Evolutionary conservation across 2,113 vertebrate species (phyloP), one percentile per base, ranked within the genome.

Genomic region (Phainopepla nitens): DNA sequence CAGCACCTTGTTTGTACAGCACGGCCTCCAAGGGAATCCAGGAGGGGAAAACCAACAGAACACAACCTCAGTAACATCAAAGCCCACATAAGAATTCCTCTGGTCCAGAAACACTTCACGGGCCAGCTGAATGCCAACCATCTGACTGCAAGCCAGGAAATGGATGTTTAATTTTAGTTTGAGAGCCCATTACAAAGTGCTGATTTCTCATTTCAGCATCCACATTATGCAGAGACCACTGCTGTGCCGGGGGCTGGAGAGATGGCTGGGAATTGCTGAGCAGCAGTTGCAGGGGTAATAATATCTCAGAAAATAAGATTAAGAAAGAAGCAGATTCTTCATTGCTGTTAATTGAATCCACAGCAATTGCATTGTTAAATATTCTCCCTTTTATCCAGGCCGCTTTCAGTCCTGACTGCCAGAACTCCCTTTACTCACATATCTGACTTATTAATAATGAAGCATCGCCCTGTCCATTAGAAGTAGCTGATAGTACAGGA

Each of bases 131-230:
- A 8, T 21, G 66, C 54, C 94, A 77, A 79, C 18, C 45, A 29
- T 22, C 93, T 78, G 94, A 81, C 69, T 41, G 42, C 9, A 11
- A 82, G 88, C 92, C 77, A 75, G 88, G 94, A 86, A 95, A 93
- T 29, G 0, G 2, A 68, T 42, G 75, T 39, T 91, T 93, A 78
- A 90, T 95, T 95, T 78, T 69, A 78, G 69, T 78, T 82, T 12
- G 80, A 94, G 92, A 92, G 90, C 76, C 82, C 85, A 69, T 90
- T 71, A 92, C 44, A 68, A 95, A 94, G 50, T 89, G 96, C 93
- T 93, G 96, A 89, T 78, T 57, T 61, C 68, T 90, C 96, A 53
- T 86, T 93, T 80, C 82, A 23, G 19, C 2, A 8, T 15, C 88
- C 17, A n/a, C 90, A 44, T 88, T 53, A 89, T 11, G 71, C 92